Evolutionary conservation across 2,113 vertebrate genomes (phyloP), one percentile per base, ranked within the genome.

Genomic region (Fregetta grallaria): DNA sequence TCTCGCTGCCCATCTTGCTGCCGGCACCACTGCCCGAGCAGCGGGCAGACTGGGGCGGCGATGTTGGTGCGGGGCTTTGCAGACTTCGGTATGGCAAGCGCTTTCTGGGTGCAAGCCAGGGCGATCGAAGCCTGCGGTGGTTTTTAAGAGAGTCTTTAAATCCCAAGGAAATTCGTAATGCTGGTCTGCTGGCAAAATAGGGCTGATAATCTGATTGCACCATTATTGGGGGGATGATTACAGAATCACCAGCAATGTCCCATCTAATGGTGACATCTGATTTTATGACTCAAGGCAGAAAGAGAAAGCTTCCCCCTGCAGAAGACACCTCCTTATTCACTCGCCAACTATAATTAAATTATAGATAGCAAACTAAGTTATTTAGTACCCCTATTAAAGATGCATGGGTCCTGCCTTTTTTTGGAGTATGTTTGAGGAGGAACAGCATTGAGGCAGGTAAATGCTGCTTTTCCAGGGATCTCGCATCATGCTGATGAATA

Each of bases 321-420:
- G 53, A 58, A 59, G 55, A 23, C 5, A n/a, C 38, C 52, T 90
- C 86, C 44, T 44, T 45, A 4, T 36, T 68, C 56, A n/a, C 21
- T 63, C 49, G 73, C 50, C 25, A 25, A 25, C 42, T 36, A 2
- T 3, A 70, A 81, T 72, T 93, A 10, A 95, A 94, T 96, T 77
- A 93, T 78, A 76, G 67, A 90, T 34, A 72, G 86, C 59, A 42
- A 63, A 34, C 62, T 38, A 58, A 77, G 78, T 73, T 94, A 74
- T 94, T 93, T 49, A 88, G 66, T 6, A 40, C 56, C 55, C 38
- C 32, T 15, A 65, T 95, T 27, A 95, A 91, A 94, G 83, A 95
- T 93, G 74, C 36, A 89, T 71, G 67, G 50, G 16, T 10, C 40
- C 58, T 86, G 95, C 53, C 49, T 80, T 53, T 71, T 75, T 70